These are phyloP conservation scores for Lobophora halterata DNA, from an alignment of 2,888 invertebrate species.

Conservation along the genomic window DNA sequence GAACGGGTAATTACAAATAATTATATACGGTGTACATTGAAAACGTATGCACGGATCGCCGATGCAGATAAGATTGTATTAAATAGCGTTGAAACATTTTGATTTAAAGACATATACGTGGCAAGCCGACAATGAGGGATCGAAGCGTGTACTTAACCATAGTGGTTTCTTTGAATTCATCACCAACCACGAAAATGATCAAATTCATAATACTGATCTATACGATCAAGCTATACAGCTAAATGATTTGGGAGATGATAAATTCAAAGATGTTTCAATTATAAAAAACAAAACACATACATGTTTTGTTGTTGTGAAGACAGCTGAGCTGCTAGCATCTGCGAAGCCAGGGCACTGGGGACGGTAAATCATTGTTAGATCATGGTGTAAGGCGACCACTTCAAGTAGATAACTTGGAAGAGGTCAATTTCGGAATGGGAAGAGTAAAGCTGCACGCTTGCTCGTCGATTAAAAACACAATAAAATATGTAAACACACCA, in stretches of 20 bases:
- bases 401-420: constrained; percentile 1
- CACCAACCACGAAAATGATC: constrained; percentile 36
- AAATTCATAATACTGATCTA: neutral
- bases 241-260: constrained; percentile 34
- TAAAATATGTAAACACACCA: too few species aligned
- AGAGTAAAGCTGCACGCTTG: constrained; percentile 63
- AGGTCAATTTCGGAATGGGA: constrained; percentile 2
- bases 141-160: constrained; percentile 75
- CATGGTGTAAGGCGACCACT: constrained; percentile 31
- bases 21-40: constrained; percentile 74
- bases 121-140: constrained; percentile 59
- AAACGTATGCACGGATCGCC: constrained; percentile 71
- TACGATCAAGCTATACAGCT: neutral
- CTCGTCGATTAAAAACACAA: too few species aligned
- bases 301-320: constrained; percentile 96
- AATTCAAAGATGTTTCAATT: constrained; percentile 55
- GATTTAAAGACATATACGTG: constrained; percentile 75
- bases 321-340: constrained; percentile 96
- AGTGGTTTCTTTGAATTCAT: constrained; percentile 65
- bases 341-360: constrained; percentile 97
- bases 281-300: constrained; percentile 86
- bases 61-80: constrained; percentile 75
- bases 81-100: constrained; percentile 79
- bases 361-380: constrained; percentile 80
- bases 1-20: constrained; percentile 77